These are phyloP conservation scores for Cervus canadensis DNA, from an alignment of 2,113 vertebrate species.

Conservation along the genomic window DNA sequence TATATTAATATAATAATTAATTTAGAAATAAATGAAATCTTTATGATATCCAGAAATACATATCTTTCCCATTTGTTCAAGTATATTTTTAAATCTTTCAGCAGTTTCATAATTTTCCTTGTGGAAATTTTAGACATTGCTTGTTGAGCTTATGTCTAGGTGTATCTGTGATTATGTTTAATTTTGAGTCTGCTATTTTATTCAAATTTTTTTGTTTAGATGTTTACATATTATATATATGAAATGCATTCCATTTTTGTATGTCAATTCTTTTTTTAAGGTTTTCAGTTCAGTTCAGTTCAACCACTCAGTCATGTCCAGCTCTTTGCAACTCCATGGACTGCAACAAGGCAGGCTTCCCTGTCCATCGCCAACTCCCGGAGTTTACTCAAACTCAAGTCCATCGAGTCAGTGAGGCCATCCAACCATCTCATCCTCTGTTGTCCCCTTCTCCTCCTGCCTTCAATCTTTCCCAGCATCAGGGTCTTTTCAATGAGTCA, in stretches of 20 bases:
- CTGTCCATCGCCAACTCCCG: background rate
- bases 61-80: background rate
- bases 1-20: background rate
- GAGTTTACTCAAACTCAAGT: background rate
- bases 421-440: background rate
- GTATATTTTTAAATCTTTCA: background rate
- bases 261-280: background rate
- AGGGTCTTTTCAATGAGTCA: background rate
- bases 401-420: background rate
- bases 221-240: background rate
- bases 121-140: background rate
- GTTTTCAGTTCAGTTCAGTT: background rate
- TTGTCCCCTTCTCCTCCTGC: background rate
- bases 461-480: background rate
- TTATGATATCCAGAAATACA: background rate
- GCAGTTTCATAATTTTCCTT: background rate
- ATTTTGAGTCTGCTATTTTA: background rate
- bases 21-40: background rate
- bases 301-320: background rate
- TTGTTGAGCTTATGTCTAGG: background rate
- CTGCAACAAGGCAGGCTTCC: background rate
- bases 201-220: background rate
- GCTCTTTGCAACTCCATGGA: background rate
- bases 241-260: background rate
- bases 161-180: background rate